Conservation (phyloP, 92 coral and sea anemone species). For the Zoanthus sansibaricus region DNA sequence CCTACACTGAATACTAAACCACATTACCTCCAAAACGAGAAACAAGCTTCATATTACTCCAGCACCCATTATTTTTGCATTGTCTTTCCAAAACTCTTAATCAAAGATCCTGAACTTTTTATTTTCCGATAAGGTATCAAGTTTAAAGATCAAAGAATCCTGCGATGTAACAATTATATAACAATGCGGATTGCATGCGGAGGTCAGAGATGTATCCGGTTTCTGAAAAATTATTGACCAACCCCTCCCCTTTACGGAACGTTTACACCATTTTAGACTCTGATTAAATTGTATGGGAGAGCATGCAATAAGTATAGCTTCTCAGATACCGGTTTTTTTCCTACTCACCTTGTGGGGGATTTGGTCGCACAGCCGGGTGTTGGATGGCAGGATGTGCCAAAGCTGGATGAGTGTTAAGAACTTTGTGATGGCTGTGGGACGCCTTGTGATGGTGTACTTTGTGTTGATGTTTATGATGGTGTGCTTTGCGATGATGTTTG, state of each 20-base stretch:
- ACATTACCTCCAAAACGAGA: no score
- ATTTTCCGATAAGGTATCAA: no score
- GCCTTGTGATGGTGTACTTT: conserved; percentile 1
- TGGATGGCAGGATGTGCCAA: conserved; percentile 11
- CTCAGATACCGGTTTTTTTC: neutral
- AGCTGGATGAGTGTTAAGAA: conserved; percentile 17
- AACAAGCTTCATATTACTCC: no score
- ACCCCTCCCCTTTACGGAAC: neutral
- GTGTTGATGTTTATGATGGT: neutral
- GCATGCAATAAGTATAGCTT: neutral
- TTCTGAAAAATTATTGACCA: neutral
- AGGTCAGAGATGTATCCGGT: neutral
- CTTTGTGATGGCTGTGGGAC: conserved; percentile 5
- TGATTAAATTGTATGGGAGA: neutral
- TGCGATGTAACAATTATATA: no score
- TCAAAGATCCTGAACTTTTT: no score
- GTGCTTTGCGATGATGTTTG: conserved; percentile 18
- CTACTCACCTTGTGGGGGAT: conserved; percentile 25
- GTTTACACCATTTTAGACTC: neutral
- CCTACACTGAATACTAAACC: no score
- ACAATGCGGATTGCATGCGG: no score
- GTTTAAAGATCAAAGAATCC: no score
- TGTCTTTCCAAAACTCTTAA: no score
- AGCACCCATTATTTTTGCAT: no score
- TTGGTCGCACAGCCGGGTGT: conserved; percentile 14